Percentiles rank a stretch among this genome's conserved stretches.
phyloP scores from a whole-genome alignment of 2,113 vertebrate species.

The Petrocephalus zakoni region DNA sequence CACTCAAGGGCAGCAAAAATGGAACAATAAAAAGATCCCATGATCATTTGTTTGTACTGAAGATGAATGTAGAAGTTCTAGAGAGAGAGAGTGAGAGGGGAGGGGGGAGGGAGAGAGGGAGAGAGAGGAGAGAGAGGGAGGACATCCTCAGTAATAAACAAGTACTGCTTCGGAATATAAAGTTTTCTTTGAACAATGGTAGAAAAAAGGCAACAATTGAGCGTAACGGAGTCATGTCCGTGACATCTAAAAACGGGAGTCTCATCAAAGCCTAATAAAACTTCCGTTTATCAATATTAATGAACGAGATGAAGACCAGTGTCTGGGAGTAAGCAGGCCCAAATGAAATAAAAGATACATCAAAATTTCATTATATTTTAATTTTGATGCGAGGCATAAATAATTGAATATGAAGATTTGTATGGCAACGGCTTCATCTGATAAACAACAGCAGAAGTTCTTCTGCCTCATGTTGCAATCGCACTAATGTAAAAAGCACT shows the following conservation, averaged over 20 bases:
- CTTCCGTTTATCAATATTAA: constrained; percentile 1
- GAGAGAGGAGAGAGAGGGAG: not conserved
- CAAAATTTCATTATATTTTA: constrained; percentile 1
- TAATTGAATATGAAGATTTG: not conserved
- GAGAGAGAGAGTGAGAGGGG: not conserved
- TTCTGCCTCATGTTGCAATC: not conserved
- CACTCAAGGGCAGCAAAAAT: not conserved
- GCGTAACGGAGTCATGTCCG: not conserved
- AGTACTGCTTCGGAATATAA: not conserved
- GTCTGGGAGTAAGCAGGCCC: not conserved
- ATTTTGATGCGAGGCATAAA: not conserved
- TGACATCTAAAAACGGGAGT: not conserved
- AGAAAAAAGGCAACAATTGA: not conserved
- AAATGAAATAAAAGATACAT: not conserved
- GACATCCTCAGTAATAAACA: not conserved
- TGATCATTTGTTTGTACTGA: not conserved
- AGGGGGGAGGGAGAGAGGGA: not conserved
- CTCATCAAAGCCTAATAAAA: not conserved
- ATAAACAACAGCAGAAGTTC: not conserved
- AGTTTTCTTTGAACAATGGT: not conserved
- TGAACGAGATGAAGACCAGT: not conserved
- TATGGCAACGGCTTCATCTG: not conserved
- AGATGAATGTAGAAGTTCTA: not conserved
- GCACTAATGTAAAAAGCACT: not conserved
- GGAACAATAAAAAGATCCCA: not conserved